Base-by-base conservation (phyloP, 2,888 invertebrate genomes). In the Pardosa pseudoannulata region DNA sequence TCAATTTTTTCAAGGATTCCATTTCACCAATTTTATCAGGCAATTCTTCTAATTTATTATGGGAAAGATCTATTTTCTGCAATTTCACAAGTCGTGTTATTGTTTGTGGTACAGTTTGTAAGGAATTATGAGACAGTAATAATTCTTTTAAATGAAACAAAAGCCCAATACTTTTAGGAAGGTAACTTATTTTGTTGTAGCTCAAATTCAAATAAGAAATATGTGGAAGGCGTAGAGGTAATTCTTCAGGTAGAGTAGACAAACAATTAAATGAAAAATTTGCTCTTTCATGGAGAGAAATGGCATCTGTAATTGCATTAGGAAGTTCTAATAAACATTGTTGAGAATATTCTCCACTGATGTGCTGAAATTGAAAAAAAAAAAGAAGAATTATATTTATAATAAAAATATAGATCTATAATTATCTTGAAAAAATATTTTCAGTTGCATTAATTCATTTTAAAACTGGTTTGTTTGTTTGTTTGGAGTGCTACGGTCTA, bases 221-320 rank as follows among this genome's bases (percentile, higher is more conserved):
- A 81, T 92, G 92, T 1, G 91, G 91, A 50, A 91, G 89, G 23
- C 91, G 89, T 16, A 92, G 89, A 0, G 91, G 91, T 2, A 92
- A 81, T 79, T 91, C 91, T 6, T 89, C 88, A 1, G 91, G 91
- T 19, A 92, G 79, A 68, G 90, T 90, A 23, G 90, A 89, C n/a
- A 92, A 87, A 19, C 90, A 90, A 80, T 92, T 91, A 79, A 91
- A 92, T 3, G 91, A 90, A 7, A 89, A 90, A 80, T 91, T 90
- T 89, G 91, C 90, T 28, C 89, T 89, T 88, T 91, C 91, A 88
- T 91, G 91, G 32, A 92, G 89, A 7, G 91, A 91, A 0, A 91
- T 90, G 2, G 91, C 90, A 76, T 91, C 91, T 36, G 91, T 89
- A 13, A 91, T 89, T 65, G 89, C 89, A 89, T 90, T 90, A 1